These are phyloP conservation scores for Coelopa pilipes DNA, from an alignment of 2,888 invertebrate genomes.

Conservation along the genomic window DNA sequence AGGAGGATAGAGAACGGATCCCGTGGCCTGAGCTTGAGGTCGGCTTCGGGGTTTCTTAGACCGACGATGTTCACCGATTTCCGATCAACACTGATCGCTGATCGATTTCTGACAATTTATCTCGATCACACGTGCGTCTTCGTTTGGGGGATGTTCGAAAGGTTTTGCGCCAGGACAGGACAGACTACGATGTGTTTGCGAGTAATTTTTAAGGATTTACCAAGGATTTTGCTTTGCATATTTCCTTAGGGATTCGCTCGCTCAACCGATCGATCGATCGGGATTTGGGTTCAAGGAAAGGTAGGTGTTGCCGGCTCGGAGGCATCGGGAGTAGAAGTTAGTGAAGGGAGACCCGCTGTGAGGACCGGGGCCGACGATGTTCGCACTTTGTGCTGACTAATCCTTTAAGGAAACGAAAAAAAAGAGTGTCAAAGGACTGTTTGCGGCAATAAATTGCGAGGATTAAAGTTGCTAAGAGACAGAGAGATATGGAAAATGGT, in stretches of 20 bases:
- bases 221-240: neutral
- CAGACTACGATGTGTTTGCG: neutral
- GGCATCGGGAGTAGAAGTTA: neutral
- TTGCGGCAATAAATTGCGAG: no score
- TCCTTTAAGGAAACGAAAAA: no score
- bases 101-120: slow-evolving; percentile 10
- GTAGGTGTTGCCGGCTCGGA: slow-evolving; percentile 7
- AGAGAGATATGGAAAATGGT: no score
- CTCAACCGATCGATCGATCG: neutral
- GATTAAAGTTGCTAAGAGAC: no score
- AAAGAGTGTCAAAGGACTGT: no score
- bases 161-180: neutral
- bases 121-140: neutral
- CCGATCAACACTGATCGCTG: neutral
- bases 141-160: neutral
- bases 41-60: neutral
- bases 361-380: no score
- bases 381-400: no score
- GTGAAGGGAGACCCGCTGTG: no score
- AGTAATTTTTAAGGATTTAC: slow-evolving; percentile 14
- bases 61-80: no score
- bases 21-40: neutral
- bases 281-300: neutral
- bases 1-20: neutral
- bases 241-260: neutral